Percentiles rank a stretch among this genome's conserved stretches.
Evolutionary conservation across 2,888 invertebrate species (phyloP).

Genomic region (Meiosimyza decipiens): DNA sequence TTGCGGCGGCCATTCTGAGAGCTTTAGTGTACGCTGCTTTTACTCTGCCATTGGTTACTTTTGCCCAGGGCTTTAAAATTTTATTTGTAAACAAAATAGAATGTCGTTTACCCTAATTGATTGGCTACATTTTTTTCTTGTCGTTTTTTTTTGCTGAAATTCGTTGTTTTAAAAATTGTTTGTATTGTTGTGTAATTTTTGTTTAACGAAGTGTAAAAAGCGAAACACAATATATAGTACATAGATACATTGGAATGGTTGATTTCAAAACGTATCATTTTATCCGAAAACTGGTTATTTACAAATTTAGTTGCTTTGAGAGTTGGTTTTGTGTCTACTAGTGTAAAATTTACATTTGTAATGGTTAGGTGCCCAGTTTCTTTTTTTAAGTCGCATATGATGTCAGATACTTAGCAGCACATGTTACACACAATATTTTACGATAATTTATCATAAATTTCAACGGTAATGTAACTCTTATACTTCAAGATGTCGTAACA

Average conservation of each 20-base stretch:
- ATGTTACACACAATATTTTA: neutral
- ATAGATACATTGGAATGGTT: no score
- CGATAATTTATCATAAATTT: constrained; percentile 15
- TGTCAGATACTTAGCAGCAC: neutral
- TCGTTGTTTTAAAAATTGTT: neutral
- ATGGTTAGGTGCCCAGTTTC: no score
- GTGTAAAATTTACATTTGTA: no score
- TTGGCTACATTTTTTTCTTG: neutral
- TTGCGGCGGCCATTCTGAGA: constrained; percentile 18
- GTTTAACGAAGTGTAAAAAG: constrained; percentile 13
- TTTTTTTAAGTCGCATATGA: no score
- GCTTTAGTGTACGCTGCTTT: constrained; percentile 2
- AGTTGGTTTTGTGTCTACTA: no score
- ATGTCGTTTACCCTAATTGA: neutral
- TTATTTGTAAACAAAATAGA: constrained; percentile 23
- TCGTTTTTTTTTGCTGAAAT: neutral
- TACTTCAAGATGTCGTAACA: constrained; percentile 6
- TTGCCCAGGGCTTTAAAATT: constrained; percentile 14
- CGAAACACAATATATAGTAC: no score
- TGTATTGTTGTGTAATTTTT: constrained; percentile 2
- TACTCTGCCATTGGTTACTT: neutral
- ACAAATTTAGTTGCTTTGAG: no score
- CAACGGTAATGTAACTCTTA: neutral
- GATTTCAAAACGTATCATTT: no score
- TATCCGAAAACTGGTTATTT: no score